Base-by-base conservation (phyloP, 2,797 vertebrate genomes). In the Betta splendens region DNA sequence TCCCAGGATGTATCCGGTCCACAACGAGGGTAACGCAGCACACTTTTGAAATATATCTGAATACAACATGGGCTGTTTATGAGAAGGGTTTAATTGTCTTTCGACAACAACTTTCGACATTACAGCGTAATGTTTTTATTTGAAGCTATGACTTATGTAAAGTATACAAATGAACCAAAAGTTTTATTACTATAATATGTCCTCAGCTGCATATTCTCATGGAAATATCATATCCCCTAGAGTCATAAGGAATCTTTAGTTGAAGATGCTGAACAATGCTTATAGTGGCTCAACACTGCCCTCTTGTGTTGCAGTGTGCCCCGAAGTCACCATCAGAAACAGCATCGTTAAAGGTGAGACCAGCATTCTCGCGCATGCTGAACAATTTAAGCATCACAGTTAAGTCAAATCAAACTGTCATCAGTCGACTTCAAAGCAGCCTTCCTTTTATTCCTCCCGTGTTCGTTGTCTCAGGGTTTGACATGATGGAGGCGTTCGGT, bases 401-500 rank as follows among this genome's bases (percentile, higher is more conserved):
- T n/a, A 1, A 16, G 32, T 16, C 3, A 9, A n/a, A 16, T 23
- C 0, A 26, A 31, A 8, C 13, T 10, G 21, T n/a, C n/a, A n/a
- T n/a, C n/a, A n/a, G 13, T 22, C 8, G 6, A n/a, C 2, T 16
- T 21, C 2, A 32, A 40, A 23, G 9, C 31, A 7, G 0, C 2
- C 4, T 20, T 55, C 9, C 7, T 31, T 16, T 7, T 25, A 2
- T 49, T 2, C 10, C 11, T 36, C 23, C 13, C 10, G 25, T 72
- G 31, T 67, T 53, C 73, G 38, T 42, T 36, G 17, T 31, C 15
- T 23, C 81, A 99, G 96, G 96, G 9, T 97, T 96, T 39, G 88
- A 98, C 83, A 94, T 98, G 93, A 98, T 98, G 96, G 92, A 92
- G 16, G 92, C 89, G 0, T 99, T 99, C 20, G 94, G 97, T 56